Evolutionary conservation across 2,797 vertebrate genomes (phyloP).

Genomic region (Dermochelys coriacea): DNA sequence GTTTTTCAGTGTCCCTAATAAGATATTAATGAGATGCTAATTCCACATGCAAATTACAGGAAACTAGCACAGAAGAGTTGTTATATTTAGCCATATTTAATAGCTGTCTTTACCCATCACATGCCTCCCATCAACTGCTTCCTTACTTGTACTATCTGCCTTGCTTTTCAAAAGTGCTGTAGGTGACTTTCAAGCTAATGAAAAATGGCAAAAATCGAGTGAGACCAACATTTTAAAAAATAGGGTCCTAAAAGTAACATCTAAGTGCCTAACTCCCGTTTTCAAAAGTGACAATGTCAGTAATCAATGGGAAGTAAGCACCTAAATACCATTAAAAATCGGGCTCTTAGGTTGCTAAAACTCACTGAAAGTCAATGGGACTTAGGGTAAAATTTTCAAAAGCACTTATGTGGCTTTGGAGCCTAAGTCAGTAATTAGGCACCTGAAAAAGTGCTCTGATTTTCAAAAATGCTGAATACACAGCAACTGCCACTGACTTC

Average conservation of each 20-base stretch:
- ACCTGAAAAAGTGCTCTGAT: not conserved
- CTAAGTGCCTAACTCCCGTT: not conserved
- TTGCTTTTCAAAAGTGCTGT: not conserved
- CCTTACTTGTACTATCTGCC: constrained; percentile 30
- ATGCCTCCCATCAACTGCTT: constrained; percentile 52
- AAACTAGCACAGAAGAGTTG: constrained; percentile 67
- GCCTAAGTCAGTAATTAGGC: not conserved
- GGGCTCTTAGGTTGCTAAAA: not conserved
- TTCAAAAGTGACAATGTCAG: not conserved
- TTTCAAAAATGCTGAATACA: not conserved
- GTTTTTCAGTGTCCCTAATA: constrained; percentile 67
- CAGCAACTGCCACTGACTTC: not conserved
- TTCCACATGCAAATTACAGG: constrained; percentile 75
- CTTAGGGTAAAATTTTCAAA: too few species aligned
- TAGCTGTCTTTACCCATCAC: constrained; percentile 68
- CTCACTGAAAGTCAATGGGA: not conserved
- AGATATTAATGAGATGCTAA: constrained; percentile 78
- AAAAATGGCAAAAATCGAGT: constrained; percentile 29
- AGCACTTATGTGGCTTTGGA: too few species aligned
- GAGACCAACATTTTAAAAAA: not conserved
- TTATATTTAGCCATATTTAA: constrained; percentile 75
- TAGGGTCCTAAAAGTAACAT: not conserved
- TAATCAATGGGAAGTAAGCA: not conserved
- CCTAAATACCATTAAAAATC: not conserved
- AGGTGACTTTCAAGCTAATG: constrained; percentile 50